A percentile compares a stretch with the other conserved stretches of the same genome.
phyloP scores from a whole-genome alignment of 2,888 invertebrate species.

The Oligia latruncula region DNA sequence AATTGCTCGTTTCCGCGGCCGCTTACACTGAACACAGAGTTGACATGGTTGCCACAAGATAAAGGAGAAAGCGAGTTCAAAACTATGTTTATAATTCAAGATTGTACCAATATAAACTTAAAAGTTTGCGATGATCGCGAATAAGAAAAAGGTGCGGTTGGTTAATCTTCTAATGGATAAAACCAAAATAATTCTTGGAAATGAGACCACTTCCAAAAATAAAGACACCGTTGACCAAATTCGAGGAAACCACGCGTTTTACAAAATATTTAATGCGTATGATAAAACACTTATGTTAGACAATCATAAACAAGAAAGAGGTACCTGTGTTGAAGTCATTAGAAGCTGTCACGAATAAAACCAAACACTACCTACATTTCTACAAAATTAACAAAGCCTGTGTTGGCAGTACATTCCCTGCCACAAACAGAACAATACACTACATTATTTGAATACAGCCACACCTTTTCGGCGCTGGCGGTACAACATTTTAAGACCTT shows the following conservation, averaged over 20 bases:
- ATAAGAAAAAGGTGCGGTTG: neutral
- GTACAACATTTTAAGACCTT: neutral
- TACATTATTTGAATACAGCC: neutral
- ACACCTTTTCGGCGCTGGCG: neutral
- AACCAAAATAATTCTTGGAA: neutral
- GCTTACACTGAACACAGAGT: conserved; percentile 76
- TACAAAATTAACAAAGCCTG: neutral
- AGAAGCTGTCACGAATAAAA: neutral
- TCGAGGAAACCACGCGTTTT: neutral
- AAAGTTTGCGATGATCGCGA: neutral
- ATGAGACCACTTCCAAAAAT: neutral
- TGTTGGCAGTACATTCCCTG: neutral
- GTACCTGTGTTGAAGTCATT: neutral
- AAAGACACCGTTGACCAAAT: neutral
- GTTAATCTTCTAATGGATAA: conserved; percentile 9
- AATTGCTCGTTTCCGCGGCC: conserved; percentile 87
- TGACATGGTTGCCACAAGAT: conserved; percentile 60
- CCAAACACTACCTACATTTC: neutral
- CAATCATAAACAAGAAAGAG: neutral
- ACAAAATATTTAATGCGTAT: neutral
- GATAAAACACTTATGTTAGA: neutral
- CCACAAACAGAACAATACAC: neutral
- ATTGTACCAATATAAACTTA: neutral
- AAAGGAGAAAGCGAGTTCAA: conserved; percentile 35
- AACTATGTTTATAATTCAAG: neutral